phyloP scores from a whole-genome alignment of 2,113 vertebrate species.

The Rhabdomys dilectus region DNA sequence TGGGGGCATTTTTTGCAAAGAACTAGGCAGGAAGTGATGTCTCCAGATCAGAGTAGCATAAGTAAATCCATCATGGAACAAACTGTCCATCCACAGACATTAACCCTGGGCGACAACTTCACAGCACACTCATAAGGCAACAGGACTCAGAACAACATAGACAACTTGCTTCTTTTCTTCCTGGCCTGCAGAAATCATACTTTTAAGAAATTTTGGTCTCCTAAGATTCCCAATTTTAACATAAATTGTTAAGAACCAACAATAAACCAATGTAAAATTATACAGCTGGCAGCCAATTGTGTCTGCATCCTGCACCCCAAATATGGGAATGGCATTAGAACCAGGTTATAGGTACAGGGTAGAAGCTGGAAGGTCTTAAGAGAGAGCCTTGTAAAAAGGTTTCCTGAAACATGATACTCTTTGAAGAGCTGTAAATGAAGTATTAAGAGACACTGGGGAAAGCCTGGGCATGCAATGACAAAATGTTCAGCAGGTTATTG shows the following conservation, averaged over 20 bases:
- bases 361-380: slow-evolving; percentile 14
- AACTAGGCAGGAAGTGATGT: background rate
- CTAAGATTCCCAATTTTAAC: background rate
- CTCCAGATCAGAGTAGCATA: background rate
- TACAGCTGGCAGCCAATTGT: background rate
- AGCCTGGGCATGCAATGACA: background rate
- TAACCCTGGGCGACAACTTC: background rate
- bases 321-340: background rate
- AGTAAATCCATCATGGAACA: background rate
- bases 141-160: background rate
- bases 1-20: background rate
- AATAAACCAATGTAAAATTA: slow-evolving; percentile 17
- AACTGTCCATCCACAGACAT: background rate
- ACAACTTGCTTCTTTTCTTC: background rate
- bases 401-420: slow-evolving; percentile 17
- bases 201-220: slow-evolving; percentile 48
- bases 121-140: background rate
- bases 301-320: background rate
- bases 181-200: background rate
- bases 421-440: slow-evolving; percentile 49
- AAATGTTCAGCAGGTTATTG: background rate
- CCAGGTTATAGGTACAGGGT: background rate
- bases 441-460: background rate
- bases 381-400: background rate
- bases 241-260: slow-evolving; percentile 27